Conservation (phyloP, 2,797 vertebrate species). For the Gymnodraco acuticeps region DNA sequence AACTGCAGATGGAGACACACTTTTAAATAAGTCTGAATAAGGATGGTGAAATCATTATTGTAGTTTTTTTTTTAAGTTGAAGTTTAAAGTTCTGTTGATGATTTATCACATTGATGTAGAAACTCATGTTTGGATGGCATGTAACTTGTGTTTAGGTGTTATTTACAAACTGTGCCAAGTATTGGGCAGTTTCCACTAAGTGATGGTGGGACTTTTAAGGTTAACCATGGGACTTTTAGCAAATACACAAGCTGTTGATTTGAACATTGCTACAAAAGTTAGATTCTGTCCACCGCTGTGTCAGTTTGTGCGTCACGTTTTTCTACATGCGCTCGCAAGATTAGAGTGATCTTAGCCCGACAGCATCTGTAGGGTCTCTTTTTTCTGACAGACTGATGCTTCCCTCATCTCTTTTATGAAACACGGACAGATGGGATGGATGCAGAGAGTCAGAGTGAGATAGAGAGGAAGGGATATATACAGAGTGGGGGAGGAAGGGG, state of each 20-base stretch:
- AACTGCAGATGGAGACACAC: conserved; percentile 40
- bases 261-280: conserved; percentile 19
- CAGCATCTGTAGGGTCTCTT: conserved; percentile 35
- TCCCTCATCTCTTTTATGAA: conserved; percentile 67
- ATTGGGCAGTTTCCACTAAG: background rate
- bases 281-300: background rate
- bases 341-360: conserved; percentile 46
- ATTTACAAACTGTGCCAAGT: background rate
- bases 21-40: conserved; percentile 3
- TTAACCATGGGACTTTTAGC: background rate
- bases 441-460: conserved; percentile 60
- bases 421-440: conserved; percentile 73
- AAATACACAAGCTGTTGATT: background rate
- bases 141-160: background rate
- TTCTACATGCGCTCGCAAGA: conserved; percentile 38
- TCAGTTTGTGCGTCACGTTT: conserved; percentile 25
- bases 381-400: conserved; percentile 56
- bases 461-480: conserved; percentile 59
- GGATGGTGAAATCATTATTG: conserved; percentile 18
- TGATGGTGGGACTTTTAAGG: background rate
- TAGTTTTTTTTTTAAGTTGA: conserved; percentile 27
- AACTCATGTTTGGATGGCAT: background rate
- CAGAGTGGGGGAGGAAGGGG: conserved; percentile 57
- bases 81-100: conserved; percentile 12
- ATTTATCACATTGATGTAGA: conserved; percentile 16